Conservation (phyloP, 1,140 invertebrate genomes). For the Dryas iulia region DNA sequence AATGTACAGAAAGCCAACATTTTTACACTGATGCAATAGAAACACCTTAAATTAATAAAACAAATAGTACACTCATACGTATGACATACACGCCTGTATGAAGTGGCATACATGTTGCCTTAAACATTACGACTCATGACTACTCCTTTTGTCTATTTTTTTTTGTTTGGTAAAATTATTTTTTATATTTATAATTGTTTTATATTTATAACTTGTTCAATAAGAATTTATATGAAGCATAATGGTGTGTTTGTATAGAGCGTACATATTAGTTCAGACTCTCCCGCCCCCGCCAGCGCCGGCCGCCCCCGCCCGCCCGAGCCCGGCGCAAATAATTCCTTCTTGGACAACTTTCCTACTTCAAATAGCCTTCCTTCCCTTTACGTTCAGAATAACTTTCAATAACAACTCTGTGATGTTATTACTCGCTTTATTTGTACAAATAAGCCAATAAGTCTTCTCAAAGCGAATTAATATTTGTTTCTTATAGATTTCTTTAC, state of each 20-base stretch:
- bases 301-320: not conserved
- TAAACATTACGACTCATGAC: no score
- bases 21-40: no score
- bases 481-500: no score
- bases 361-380: not conserved
- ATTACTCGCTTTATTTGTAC: not conserved
- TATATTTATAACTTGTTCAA: not conserved
- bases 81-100: no score
- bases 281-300: not conserved
- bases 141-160: not conserved
- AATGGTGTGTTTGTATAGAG: not conserved
- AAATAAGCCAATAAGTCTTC: not conserved
- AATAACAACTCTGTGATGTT: slow-evolving; percentile 18
- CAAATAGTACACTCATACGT: no score
- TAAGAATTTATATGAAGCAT: not conserved
- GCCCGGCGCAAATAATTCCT: slow-evolving; percentile 9
- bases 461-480: not conserved
- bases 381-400: slow-evolving; percentile 16
- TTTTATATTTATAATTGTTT: not conserved
- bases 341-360: slow-evolving; percentile 10
- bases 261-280: not conserved
- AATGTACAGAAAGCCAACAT: no score
- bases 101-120: no score
- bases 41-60: no score
- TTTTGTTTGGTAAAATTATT: not conserved